A percentile compares a stretch with the other conserved stretches of the same genome.
phyloP scores from a whole-genome alignment of 2,888 invertebrate genomes.

The Cyclophora punctaria region DNA sequence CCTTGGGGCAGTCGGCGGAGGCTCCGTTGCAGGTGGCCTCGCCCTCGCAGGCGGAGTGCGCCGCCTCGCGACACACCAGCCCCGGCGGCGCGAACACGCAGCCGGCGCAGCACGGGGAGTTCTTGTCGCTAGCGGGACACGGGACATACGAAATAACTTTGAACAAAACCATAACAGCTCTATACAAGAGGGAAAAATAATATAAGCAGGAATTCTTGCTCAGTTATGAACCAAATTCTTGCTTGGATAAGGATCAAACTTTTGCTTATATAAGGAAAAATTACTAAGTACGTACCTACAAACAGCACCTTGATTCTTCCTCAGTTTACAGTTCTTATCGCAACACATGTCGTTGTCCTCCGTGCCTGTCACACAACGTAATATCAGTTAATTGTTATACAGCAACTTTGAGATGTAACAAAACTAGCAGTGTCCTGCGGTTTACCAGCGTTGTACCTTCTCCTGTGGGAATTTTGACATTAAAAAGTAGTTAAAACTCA shows the following conservation, averaged over 20 bases:
- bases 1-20: conserved; percentile 68
- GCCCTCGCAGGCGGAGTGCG: conserved; percentile 93
- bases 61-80: conserved; percentile 91
- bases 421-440: no score
- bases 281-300: conserved; percentile 79
- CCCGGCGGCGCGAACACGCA: conserved; percentile 90
- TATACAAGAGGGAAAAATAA: no score
- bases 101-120: conserved; percentile 95
- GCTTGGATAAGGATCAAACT: not conserved
- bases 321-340: conserved; percentile 91
- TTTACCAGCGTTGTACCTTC: no score
- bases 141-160: no score
- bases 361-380: conserved; percentile 61
- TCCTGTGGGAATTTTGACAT: no score
- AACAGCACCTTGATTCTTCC: conserved; percentile 87
- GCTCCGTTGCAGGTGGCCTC: conserved; percentile 91
- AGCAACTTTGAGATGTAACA: no score
- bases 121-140: conserved; percentile 95
- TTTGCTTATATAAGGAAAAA: not conserved
- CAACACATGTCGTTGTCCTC: conserved; percentile 96
- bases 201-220: no score
- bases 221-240: not conserved
- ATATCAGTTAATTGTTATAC: no score
- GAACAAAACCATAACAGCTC: no score
- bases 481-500: not conserved